Percentiles rank a stretch among this genome's conserved stretches.
phyloP scores from a whole-genome alignment of 2,888 invertebrate genomes.

The Megalurothrips usitatus region DNA sequence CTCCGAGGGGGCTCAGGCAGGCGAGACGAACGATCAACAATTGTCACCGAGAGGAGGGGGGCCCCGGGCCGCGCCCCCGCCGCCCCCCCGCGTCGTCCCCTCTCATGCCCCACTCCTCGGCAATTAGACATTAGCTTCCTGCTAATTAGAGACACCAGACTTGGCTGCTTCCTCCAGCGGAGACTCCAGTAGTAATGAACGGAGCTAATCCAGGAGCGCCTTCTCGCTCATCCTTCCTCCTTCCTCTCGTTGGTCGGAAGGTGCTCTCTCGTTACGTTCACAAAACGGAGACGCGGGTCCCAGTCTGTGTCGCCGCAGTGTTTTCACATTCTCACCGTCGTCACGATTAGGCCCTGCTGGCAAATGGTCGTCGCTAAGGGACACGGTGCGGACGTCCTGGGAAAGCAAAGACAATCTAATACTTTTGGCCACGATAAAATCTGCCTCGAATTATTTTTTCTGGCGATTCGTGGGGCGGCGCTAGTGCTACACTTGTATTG shows the following conservation, averaged over 20 bases:
- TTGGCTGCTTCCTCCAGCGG: constrained; percentile 2
- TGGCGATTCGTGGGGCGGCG: too few species aligned
- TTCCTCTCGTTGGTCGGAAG: background rate
- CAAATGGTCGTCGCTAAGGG: background rate
- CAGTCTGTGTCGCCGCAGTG: background rate
- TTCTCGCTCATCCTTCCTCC: background rate
- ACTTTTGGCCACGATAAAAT: too few species aligned
- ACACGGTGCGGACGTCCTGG: background rate
- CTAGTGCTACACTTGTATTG: too few species aligned
- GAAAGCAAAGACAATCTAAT: too few species aligned
- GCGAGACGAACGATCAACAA: constrained; percentile 24
- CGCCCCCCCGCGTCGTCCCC: background rate
- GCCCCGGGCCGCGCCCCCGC: background rate
- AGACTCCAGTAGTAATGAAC: background rate
- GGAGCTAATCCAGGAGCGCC: background rate
- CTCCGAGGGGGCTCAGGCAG: background rate
- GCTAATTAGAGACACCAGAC: constrained; percentile 25
- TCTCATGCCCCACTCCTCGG: background rate
- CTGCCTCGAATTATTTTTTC: too few species aligned
- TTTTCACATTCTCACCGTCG: background rate
- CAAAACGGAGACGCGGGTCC: background rate
- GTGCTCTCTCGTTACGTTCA: background rate
- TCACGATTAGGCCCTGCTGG: background rate
- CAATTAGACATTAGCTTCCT: constrained; percentile 26
- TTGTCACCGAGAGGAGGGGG: background rate